phyloP scores from a whole-genome alignment of 2,888 invertebrate genomes.

The Augochlorella aurata region DNA sequence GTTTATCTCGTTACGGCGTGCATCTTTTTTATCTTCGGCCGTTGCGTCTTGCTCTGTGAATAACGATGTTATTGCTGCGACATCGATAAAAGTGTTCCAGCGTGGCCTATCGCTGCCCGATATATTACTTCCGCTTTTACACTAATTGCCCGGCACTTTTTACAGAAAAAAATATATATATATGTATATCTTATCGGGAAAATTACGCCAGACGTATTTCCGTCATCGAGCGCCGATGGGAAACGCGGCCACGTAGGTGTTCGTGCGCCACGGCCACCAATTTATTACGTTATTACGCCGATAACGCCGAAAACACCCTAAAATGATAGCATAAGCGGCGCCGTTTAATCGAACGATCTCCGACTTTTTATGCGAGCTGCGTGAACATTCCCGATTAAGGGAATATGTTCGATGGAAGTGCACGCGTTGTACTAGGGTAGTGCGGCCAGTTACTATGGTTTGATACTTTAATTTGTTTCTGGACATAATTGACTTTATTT shows the following conservation, averaged over 20 bases:
- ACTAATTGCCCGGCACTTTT: slow-evolving; percentile 26
- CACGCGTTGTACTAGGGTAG: not conserved
- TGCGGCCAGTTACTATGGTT: too few relatives aligned
- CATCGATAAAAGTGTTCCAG: slow-evolving; percentile 34
- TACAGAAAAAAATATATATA: not conserved
- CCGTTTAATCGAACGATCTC: not conserved
- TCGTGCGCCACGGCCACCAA: not conserved
- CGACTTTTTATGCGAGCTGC: not conserved
- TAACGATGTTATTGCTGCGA: slow-evolving; percentile 39
- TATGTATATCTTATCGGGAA: not conserved
- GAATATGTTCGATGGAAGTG: not conserved
- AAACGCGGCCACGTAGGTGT: not conserved
- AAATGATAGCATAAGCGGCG: not conserved
- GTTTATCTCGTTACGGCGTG: slow-evolving; percentile 18
- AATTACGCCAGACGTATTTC: not conserved
- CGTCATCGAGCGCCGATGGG: not conserved
- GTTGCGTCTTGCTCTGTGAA: slow-evolving; percentile 13
- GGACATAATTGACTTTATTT: too few relatives aligned
- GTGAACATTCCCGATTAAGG: not conserved
- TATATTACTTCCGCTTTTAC: slow-evolving; percentile 25
- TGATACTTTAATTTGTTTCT: too few relatives aligned
- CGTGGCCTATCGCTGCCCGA: slow-evolving; percentile 19
- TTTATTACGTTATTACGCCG: not conserved
- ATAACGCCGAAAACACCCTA: slow-evolving; percentile 2
- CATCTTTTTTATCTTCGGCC: slow-evolving; percentile 31